Evolutionary conservation across 64 coral and sea anemone species (phyloP).

Genomic region (Anthopleura sola): DNA sequence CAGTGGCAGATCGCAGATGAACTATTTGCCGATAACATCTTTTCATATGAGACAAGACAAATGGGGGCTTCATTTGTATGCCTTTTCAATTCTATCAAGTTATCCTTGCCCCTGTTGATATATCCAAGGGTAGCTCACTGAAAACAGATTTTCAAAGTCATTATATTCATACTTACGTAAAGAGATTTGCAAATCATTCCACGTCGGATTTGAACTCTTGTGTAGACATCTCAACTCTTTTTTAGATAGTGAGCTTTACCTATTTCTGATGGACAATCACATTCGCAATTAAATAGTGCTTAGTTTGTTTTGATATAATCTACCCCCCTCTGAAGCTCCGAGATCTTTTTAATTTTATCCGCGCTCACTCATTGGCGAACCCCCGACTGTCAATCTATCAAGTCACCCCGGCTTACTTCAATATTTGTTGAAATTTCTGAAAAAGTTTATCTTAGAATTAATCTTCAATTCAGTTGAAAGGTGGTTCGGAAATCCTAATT

Average conservation of each 20-base stretch:
- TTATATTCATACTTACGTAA: neutral
- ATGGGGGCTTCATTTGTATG: neutral
- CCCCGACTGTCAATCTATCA: neutral
- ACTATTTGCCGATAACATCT: neutral
- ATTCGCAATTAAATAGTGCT: neutral
- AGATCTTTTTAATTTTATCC: neutral
- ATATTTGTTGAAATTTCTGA: conserved; percentile 11
- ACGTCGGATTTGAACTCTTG: neutral
- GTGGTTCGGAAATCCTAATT: conserved; percentile 10
- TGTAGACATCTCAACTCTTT: neutral
- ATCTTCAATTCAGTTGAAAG: conserved; percentile 13
- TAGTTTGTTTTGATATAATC: conserved; percentile 14
- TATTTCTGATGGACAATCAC: neutral
- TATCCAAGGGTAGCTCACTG: neutral
- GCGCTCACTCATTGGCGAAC: neutral
- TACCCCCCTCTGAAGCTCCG: neutral
- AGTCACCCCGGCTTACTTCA: neutral
- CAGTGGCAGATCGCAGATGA: no score
- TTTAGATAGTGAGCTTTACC: neutral
- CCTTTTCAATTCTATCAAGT: neutral
- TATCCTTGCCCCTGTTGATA: neutral
- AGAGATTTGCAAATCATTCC: conserved; percentile 9
- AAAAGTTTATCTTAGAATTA: conserved; percentile 3
- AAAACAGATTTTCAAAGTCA: neutral
- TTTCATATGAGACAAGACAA: neutral